These are phyloP conservation scores for Drosophila anomalata DNA, from an alignment of 2,888 invertebrate species.

Conservation along the genomic window DNA sequence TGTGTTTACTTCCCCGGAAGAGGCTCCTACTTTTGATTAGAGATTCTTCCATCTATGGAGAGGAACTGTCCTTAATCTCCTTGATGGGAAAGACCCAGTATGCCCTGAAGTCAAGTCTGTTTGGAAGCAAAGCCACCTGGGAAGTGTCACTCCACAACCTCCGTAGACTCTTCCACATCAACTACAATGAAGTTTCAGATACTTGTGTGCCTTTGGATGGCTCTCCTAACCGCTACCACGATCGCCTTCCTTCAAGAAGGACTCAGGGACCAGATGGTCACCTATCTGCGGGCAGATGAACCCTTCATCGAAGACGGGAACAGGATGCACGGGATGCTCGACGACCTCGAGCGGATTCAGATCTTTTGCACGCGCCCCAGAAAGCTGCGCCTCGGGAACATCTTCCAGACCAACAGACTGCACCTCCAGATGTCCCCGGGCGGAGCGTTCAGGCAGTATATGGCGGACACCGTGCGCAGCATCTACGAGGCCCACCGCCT, in stretches of 20 bases:
- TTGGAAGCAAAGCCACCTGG: too few relatives aligned
- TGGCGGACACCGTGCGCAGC: slow-evolving; percentile 15
- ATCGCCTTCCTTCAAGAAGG: background rate
- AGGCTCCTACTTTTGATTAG: too few relatives aligned
- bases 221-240: background rate
- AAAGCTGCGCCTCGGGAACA: slow-evolving; percentile 7
- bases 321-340: slow-evolving; percentile 20
- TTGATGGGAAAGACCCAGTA: too few relatives aligned
- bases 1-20: background rate
- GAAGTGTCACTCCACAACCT: too few relatives aligned
- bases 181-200: background rate
- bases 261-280: slow-evolving; percentile 1
- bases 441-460: slow-evolving; percentile 43
- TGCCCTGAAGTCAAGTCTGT: too few relatives aligned
- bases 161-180: background rate
- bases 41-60: too few relatives aligned
- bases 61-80: too few relatives aligned
- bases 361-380: slow-evolving; percentile 45
- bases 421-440: slow-evolving; percentile 4
- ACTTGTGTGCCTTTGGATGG: background rate
- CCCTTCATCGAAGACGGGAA: slow-evolving; percentile 6
- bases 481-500: slow-evolving; percentile 11
- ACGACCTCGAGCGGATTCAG: slow-evolving; percentile 16
- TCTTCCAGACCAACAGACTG: slow-evolving; percentile 47
- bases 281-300: slow-evolving; percentile 16